phyloP scores from a whole-genome alignment of 1,140 invertebrate species.

The Branchinecta lynchi region DNA sequence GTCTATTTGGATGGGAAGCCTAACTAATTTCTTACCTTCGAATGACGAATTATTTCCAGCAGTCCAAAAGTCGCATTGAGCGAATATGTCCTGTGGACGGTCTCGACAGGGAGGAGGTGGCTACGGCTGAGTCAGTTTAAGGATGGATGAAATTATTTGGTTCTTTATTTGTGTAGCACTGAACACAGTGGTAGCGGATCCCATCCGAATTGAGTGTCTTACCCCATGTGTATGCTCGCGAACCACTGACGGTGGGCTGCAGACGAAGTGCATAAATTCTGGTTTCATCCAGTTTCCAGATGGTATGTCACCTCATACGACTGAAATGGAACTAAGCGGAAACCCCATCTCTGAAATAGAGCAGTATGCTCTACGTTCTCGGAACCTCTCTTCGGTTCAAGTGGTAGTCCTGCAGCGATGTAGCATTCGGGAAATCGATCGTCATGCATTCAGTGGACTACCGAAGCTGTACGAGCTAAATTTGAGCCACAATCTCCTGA shows the following conservation, averaged over 20 bases:
- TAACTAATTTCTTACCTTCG: too few species aligned
- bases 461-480: conserved; percentile 62
- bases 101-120: too few species aligned
- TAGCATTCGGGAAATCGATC: conserved; percentile 42
- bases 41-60: too few species aligned
- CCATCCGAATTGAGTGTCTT: too few species aligned
- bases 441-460: conserved; percentile 47
- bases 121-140: too few species aligned
- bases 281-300: background rate
- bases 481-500: conserved; percentile 51
- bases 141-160: too few species aligned
- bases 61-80: too few species aligned
- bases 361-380: conserved; percentile 13
- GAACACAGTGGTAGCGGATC: too few species aligned
- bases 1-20: too few species aligned
- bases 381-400: conserved; percentile 15
- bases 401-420: conserved; percentile 31
- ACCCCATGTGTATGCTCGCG: background rate
- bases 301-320: background rate
- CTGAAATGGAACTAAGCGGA: conserved; percentile 17
- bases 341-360: conserved; percentile 18
- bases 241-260: background rate
- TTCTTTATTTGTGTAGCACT: too few species aligned
- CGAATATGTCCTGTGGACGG: too few species aligned
- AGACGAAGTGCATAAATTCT: conserved; percentile 13